A percentile compares a stretch with the other conserved stretches of the same genome.
Evolutionary conservation across 2,888 invertebrate species (phyloP).

Genomic region (Thelaira solivaga): DNA sequence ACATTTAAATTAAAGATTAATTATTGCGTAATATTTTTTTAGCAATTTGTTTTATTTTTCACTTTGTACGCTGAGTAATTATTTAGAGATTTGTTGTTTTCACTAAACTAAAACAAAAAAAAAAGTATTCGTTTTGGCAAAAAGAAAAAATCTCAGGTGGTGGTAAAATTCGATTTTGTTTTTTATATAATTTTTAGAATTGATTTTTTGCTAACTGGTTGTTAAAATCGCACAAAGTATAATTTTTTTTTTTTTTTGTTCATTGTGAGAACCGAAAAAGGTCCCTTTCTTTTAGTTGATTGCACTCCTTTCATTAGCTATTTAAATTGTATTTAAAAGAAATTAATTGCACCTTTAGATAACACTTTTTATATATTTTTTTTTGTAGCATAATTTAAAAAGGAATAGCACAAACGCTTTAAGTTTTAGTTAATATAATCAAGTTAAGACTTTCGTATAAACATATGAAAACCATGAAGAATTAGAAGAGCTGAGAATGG

Average conservation of each 20-base stretch:
- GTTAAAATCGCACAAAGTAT: constrained; percentile 32
- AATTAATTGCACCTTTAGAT: constrained; percentile 40
- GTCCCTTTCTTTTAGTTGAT: constrained; percentile 29
- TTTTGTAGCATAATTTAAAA: neutral
- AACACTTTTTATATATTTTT: neutral
- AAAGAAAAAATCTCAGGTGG: constrained; percentile 64
- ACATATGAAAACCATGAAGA: too few species aligned
- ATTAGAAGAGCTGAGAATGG: too few species aligned
- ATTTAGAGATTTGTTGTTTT: constrained; percentile 47
- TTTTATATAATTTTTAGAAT: constrained; percentile 36
- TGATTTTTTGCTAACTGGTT: constrained; percentile 27
- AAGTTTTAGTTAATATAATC: too few species aligned
- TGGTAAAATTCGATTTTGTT: constrained; percentile 53
- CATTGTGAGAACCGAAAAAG: constrained; percentile 65
- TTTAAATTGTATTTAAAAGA: constrained; percentile 13
- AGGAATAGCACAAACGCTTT: neutral
- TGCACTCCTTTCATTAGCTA: constrained; percentile 44
- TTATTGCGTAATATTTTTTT: constrained; percentile 38
- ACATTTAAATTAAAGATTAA: constrained; percentile 12
- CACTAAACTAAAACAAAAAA: constrained; percentile 5
- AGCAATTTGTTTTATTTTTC: constrained; percentile 49
- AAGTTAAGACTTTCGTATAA: too few species aligned
- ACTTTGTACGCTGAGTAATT: constrained; percentile 66
- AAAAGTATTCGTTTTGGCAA: constrained; percentile 30
- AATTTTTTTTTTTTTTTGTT: constrained; percentile 16